Percentiles rank a stretch among this genome's conserved stretches.
Conservation (phyloP, 2,888 invertebrate species). For the Dynastes tityus region DNA sequence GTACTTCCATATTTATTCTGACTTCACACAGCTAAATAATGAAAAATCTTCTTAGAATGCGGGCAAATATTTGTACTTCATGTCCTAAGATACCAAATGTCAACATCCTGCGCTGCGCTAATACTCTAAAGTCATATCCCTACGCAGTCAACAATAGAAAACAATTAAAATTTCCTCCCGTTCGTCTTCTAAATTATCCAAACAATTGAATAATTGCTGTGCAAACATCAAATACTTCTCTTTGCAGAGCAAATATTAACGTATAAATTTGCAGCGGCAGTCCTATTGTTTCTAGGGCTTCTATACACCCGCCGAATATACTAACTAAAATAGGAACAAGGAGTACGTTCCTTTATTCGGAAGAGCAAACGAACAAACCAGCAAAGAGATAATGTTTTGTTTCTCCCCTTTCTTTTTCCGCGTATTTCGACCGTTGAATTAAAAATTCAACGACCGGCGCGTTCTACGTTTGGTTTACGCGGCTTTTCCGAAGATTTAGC, state of each 20-base stretch:
- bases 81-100: too few relatives aligned
- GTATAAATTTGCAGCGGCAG: conserved; percentile 31
- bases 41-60: too few relatives aligned
- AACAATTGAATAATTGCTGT: conserved; percentile 39
- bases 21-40: too few relatives aligned
- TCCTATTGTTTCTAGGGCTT: conserved; percentile 23
- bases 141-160: background rate
- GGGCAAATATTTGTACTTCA: too few relatives aligned
- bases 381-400: background rate
- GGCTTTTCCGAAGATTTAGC: conserved; percentile 37
- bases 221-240: conserved; percentile 36
- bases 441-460: conserved; percentile 36
- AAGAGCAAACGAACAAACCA: background rate
- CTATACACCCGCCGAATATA: too few relatives aligned
- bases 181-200: conserved; percentile 33
- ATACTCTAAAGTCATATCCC: background rate
- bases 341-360: background rate
- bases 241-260: conserved; percentile 34
- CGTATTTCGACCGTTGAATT: conserved; percentile 35
- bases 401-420: conserved; percentile 26
- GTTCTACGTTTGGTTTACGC: conserved; percentile 33
- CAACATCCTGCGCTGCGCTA: background rate
- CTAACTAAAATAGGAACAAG: too few relatives aligned
- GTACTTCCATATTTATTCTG: too few relatives aligned
- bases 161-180: conserved; percentile 34